Conservation (phyloP, 2,797 vertebrate genomes). For the Poeciliopsis turneri region DNA sequence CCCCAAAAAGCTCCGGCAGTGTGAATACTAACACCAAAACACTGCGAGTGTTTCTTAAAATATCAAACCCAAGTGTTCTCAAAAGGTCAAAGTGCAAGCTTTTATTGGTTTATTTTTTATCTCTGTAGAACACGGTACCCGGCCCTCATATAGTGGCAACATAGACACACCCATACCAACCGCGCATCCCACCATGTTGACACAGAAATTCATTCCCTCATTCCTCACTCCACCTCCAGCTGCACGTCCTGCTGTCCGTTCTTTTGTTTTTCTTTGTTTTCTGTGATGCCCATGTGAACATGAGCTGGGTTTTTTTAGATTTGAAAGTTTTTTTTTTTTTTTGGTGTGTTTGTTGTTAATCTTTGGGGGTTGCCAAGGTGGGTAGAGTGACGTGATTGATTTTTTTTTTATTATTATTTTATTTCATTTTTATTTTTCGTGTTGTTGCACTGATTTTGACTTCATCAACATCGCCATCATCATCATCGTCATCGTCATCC, state of each 20-base stretch:
- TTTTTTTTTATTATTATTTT: slow-evolving; percentile 28
- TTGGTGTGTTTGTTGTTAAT: slow-evolving; percentile 16
- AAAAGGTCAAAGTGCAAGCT: slow-evolving; percentile 56
- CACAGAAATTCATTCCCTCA: slow-evolving; percentile 96
- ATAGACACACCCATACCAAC: slow-evolving; percentile 76
- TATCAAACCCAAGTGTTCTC: slow-evolving; percentile 71
- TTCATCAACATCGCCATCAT: slow-evolving; percentile 66
- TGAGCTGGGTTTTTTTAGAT: slow-evolving; percentile 61
- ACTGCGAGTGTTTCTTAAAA: background rate
- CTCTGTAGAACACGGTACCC: slow-evolving; percentile 58
- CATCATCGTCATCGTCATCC: slow-evolving; percentile 22
- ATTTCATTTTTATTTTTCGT: slow-evolving; percentile 43
- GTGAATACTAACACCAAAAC: background rate
- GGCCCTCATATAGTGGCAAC: slow-evolving; percentile 69
- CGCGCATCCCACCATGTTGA: slow-evolving; percentile 84
- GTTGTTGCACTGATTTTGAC: slow-evolving; percentile 47
- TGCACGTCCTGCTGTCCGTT: slow-evolving; percentile 83
- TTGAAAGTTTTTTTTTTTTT: slow-evolving; percentile 13
- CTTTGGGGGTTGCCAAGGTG: slow-evolving; percentile 40
- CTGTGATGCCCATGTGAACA: slow-evolving; percentile 82
- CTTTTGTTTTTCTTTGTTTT: slow-evolving; percentile 65
- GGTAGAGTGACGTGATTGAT: slow-evolving; percentile 36
- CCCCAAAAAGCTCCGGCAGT: background rate
- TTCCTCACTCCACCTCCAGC: slow-evolving; percentile 81
- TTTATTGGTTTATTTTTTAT: background rate